Base-by-base conservation (phyloP, 2,797 vertebrate genomes). In the Spea hammondii region DNA sequence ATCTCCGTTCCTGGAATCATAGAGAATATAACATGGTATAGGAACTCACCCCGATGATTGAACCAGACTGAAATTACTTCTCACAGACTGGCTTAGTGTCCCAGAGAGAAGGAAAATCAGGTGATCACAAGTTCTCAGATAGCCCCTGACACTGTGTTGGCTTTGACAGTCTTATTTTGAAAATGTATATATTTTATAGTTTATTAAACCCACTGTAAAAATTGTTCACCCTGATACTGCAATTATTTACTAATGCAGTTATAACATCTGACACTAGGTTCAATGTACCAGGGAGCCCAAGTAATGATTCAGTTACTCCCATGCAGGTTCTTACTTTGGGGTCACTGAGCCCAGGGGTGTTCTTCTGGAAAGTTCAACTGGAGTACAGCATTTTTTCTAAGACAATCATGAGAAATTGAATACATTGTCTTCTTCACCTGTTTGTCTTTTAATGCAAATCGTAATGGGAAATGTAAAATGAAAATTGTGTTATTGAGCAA, bases 301-400 rank as follows among this genome's bases (percentile, higher is more conserved):
- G 75, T 82, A 77, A 82, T 77, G 57, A 70, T 78, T 82, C 70
- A 51, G 62, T 78, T 17, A 66, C 69, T 77, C 44, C 70, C 80
- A 82, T 77, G 80, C 75, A 32, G 80, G 80, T 74, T 77, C 62
- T 82, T 82, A 82, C 78, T 77, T 82, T 62, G 60, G 80, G 80
- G 75, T 82, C 75, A 77, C 65, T 82, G 80, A 77, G 80, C 80
- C 75, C 80, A 82, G 80, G 45, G 70, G 80, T 69, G 80, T 70
- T 76, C 65, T 71, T 54, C 55, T 49, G 65, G 50, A 77, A 74
- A 73, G 70, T 82, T 82, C 79, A 82, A 64, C 68, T 55, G 46
- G 45, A 64, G 70, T 65, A 8, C 17, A 68, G 65, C 70, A 48
- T 77, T 81, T 81, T 32, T 32, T 62, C 70, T 68, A 51, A 81